A percentile compares a stretch with the other conserved stretches of the same genome.
These are phyloP conservation scores for Tigriopus japonicus DNA, from an alignment of 1,140 invertebrate genomes.

Conservation along the genomic window DNA sequence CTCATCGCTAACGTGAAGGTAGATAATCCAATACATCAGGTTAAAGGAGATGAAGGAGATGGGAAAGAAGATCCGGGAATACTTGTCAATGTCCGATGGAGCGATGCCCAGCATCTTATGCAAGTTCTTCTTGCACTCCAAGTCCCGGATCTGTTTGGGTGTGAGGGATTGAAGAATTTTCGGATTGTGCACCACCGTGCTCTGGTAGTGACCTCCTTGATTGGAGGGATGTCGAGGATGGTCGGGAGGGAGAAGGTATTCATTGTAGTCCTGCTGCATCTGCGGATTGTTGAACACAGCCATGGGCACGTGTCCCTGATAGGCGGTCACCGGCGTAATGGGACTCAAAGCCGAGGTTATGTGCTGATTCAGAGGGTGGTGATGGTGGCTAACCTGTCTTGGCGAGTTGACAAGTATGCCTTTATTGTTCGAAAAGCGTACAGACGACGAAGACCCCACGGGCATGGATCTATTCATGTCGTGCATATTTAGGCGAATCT, in stretches of 20 bases:
- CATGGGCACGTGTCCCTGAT: background rate
- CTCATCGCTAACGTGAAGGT: conserved; percentile 82
- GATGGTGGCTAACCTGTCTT: no score
- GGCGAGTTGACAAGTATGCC: no score
- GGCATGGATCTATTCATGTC: background rate
- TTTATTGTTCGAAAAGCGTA: no score
- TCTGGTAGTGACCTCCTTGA: background rate
- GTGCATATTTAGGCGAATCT: conserved; percentile 11
- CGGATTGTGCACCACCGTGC: no score
- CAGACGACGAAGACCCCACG: no score
- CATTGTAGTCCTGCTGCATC: background rate
- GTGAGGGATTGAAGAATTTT: no score
- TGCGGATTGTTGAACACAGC: background rate
- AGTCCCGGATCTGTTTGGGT: no score
- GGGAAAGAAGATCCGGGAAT: conserved; percentile 82
- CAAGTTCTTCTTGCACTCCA: conserved; percentile 36
- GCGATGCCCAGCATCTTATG: conserved; percentile 74
- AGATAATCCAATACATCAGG: conserved; percentile 95
- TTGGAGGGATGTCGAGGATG: background rate
- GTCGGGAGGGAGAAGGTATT: background rate
- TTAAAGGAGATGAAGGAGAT: conserved; percentile 95
- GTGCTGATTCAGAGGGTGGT: no score
- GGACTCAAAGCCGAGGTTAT: background rate
- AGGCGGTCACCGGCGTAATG: background rate
- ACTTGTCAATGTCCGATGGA: conserved; percentile 89